Conservation (phyloP, 2,888 invertebrate species). For the Tetanocera ferruginea region DNA sequence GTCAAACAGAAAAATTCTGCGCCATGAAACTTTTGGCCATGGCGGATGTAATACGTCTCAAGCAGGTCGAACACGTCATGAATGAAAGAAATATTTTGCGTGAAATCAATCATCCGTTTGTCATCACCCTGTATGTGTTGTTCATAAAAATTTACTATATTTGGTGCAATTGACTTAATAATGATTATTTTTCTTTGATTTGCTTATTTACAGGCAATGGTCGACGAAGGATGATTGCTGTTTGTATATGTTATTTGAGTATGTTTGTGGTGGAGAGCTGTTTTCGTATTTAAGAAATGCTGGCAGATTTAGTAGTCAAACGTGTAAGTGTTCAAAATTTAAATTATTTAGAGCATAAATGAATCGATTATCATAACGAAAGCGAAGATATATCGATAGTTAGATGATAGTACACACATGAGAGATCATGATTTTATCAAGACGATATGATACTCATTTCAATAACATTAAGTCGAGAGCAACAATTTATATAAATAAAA, state of each 20-base stretch:
- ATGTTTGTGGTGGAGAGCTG: slow-evolving; percentile 95
- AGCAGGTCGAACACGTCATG: slow-evolving; percentile 97
- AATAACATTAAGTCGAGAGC: no score
- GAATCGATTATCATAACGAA: no score
- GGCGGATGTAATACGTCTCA: slow-evolving; percentile 91
- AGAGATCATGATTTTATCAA: no score
- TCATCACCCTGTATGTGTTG: slow-evolving; percentile 89
- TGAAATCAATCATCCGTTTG: slow-evolving; percentile 94
- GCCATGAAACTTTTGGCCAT: slow-evolving; percentile 97
- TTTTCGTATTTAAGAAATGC: slow-evolving; percentile 95
- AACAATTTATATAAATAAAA: no score
- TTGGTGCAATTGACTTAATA: neutral
- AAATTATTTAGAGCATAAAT: no score
- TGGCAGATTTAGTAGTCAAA: slow-evolving; percentile 88
- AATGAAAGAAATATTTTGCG: slow-evolving; percentile 95
- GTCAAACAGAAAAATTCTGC: slow-evolving; percentile 82
- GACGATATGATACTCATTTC: no score
- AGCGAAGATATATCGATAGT: no score
- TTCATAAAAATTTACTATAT: neutral
- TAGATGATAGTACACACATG: no score
- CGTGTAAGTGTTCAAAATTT: slow-evolving; percentile 72
- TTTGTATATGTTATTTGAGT: slow-evolving; percentile 97
- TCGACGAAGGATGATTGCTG: slow-evolving; percentile 90
- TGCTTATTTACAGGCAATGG: slow-evolving; percentile 80
- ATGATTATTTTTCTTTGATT: neutral